Percentiles rank a stretch among this genome's conserved stretches.
Evolutionary conservation across 2,888 invertebrate genomes (phyloP).

Genomic region (Mythimna albipuncta): DNA sequence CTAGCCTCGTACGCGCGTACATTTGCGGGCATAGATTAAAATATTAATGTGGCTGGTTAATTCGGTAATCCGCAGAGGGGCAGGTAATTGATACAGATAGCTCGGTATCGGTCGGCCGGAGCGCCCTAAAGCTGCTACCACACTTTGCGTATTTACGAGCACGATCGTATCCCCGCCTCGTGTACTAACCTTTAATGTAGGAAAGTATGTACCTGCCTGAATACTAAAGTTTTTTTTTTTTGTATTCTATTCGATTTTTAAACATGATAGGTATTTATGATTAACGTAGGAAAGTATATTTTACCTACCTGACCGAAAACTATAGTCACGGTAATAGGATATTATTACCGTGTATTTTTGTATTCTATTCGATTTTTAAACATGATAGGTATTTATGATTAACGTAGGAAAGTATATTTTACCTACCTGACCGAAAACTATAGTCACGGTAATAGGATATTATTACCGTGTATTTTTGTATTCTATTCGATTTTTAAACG

Average conservation of each 20-base stretch:
- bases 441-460: neutral
- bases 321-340: neutral
- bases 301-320: too few species aligned
- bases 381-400: too few species aligned
- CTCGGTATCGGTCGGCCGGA: slow-evolving; percentile 57
- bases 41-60: slow-evolving; percentile 71
- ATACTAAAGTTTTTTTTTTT: slow-evolving; percentile 5
- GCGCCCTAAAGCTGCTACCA: slow-evolving; percentile 55
- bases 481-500: neutral
- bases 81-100: slow-evolving; percentile 73
- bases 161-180: slow-evolving; percentile 27
- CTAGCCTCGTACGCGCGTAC: slow-evolving; percentile 40
- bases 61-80: slow-evolving; percentile 69
- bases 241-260: neutral
- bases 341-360: too few species aligned
- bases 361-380: neutral
- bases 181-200: slow-evolving; percentile 12
- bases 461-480: neutral
- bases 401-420: too few species aligned
- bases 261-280: too few species aligned
- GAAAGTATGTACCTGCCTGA: slow-evolving; percentile 7
- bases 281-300: too few species aligned
- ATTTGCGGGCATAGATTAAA: slow-evolving; percentile 68
- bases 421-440: too few species aligned
- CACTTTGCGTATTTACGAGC: slow-evolving; percentile 58